Base-by-base conservation (phyloP, 2,797 vertebrate genomes). In the Spheniscus humboldti region DNA sequence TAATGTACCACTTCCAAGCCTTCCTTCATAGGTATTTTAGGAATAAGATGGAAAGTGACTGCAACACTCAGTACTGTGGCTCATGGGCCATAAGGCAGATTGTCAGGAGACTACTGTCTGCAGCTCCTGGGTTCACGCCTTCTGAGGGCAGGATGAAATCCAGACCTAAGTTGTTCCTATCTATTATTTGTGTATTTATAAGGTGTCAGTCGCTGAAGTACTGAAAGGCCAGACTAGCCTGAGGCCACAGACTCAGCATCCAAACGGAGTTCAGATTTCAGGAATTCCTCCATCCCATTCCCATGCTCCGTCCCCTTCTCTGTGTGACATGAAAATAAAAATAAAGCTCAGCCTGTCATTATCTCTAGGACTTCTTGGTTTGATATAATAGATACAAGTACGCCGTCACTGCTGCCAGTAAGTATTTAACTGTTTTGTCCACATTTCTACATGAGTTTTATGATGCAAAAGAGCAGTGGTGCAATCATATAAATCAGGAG, bases 181-280 rank as follows among this genome's bases (percentile, higher is more conserved):
- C 91, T 94, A 69, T 96, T 93, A 96, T 94, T 97, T 91, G 90
- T 95, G 55, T 96, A 96, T 96, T 96, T 96, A 95, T 96, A 94
- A 77, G 86, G 86, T 93, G 84, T 94, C 94, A 94, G 81, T 86
- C 3, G 0, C 91, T 75, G 78, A 82, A 89, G 89, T 80, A 95
- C 39, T 59, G 87, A 91, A 93, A 95, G 69, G 63, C 76, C 92
- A 95, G 94, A 95, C 92, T 91, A 91, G 89, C 89, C 91, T 1
- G 71, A 86, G 95, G 96, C 92, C 79, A 77, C 55, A 94, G 87
- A 86, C 73, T 73, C 89, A 48, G 82, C 62, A 91, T 88, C 62
- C 73, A 90, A 92, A 55, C 3, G 13, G 39, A 91, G 74, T 84
- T 96, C 56, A 90, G 79, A 79, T 50, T 85, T 83, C 82, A 96